Base-by-base conservation (phyloP, 2,113 vertebrate species). In the Microcebus tavaratra region DNA sequence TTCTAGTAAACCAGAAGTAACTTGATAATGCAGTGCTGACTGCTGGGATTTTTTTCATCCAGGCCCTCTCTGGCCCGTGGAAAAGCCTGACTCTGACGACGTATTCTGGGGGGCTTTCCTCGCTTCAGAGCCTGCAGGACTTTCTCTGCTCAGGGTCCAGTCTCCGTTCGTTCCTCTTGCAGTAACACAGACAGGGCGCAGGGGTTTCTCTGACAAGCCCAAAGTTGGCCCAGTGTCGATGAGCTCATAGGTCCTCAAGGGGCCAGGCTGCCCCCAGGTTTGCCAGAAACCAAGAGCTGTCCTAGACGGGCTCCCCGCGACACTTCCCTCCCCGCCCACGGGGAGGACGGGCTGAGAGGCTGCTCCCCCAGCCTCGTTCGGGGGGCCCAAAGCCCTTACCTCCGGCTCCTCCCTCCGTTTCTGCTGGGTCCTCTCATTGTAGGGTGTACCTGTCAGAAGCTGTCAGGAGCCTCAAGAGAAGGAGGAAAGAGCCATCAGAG, bases 341-440 rank as follows among this genome's bases (percentile, higher is more conserved):
- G 27, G n/a, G 25, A 48, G 23, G 50, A 27, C 31, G 21, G 2
- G 6, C 15, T 48, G 1, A 14, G 45, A 29, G 31, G 34, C 14
- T 21, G 4, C 29, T 36, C 23, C 45, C 0, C 0, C 2, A 3
- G 57, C 34, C 88, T 75, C 5, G 0, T 29, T 53, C 48, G 42
- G 8, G 36, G 36, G 50, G 48, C 75, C 57, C 53, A 17, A 27
- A 79, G 39, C 31, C 7, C n/a, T 82, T 53, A 82, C 36, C 61
- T 76, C 18, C 36, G 57, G 78, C 20, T 70, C 53, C 73, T 78
- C 34, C 20, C 27, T 55, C 76, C 45, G 4, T 18, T 29, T 65
- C 68, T 63, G 59, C 67, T 23, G 42, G 68, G 12, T 76, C 81
- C 78, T 96, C 68, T 61, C 92, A 48, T 92, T 63, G 88, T 59